These are phyloP conservation scores for Sinotaia quadrata DNA, from an alignment of 2,888 invertebrate genomes.

Conservation along the genomic window DNA sequence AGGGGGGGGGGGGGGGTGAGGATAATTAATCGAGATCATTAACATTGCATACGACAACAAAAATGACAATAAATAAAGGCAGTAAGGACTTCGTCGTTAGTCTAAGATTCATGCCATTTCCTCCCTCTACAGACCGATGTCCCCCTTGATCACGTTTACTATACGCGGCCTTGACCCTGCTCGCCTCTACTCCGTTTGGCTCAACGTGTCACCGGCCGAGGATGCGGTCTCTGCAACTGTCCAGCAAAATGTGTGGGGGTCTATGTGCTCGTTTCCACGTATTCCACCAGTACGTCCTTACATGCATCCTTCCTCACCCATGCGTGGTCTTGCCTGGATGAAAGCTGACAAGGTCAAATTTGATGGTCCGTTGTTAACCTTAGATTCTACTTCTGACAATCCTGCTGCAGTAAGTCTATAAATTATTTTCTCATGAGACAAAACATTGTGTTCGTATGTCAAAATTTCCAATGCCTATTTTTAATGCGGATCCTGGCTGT, in stretches of 20 bases:
- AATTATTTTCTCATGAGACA: too few species aligned
- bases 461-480: too few species aligned
- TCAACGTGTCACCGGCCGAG: conserved; percentile 49
- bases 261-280: background rate
- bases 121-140: conserved; percentile 48
- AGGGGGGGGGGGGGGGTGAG: too few species aligned
- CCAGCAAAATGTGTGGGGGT: background rate
- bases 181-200: conserved; percentile 37
- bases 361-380: conserved; percentile 1
- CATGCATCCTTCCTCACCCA: conserved; percentile 25
- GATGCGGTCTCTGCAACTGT: conserved; percentile 6
- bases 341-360: conserved; percentile 17
- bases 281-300: conserved; percentile 8
- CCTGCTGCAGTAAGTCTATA: background rate
- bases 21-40: too few species aligned
- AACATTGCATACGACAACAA: too few species aligned
- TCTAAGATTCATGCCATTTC: too few species aligned
- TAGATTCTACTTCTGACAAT: background rate
- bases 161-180: conserved; percentile 42
- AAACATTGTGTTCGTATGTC: too few species aligned
- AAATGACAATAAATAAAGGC: too few species aligned
- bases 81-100: too few species aligned
- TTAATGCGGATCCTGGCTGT: too few species aligned
- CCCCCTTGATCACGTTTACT: conserved; percentile 42
- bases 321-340: conserved; percentile 26